Evolutionary conservation across 2,888 invertebrate species (phyloP), one percentile per base, ranked within the genome.

Genomic region (Xestia rhomboidea): DNA sequence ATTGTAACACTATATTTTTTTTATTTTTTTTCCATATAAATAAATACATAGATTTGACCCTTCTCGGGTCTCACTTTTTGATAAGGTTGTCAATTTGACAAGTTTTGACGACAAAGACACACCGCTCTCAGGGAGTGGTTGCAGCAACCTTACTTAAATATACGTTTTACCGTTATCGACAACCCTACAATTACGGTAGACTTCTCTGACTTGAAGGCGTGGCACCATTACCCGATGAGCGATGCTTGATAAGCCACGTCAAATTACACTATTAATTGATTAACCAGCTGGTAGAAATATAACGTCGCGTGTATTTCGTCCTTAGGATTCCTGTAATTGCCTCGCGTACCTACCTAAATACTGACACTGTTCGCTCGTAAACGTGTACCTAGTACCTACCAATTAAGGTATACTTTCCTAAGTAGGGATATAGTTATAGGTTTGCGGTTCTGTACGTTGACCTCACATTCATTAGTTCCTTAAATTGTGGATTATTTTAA

Each of bases 201-300:
- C 80, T 84, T 72, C 85, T 89, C 85, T 85, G 83, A 83, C 83
- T 84, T 85, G n/a, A 85, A 82, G 92, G 92, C 75, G 92, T 87
- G 92, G 89, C 73, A 76, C 92, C 90, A 93, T 93, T 93, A 92
- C 80, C 68, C 83, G 88, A 93, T 93, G 90, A 91, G 84, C 74
- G 91, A 92, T 91, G 87, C 69, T 76, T 85, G 89, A 92, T 90
- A 90, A 83, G 70, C 79, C 77, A 87, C 87, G 84, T 88, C 87
- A 89, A 91, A 92, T 90, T 90, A 87, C 83, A 73, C 77, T 85
- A 87, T 85, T 88, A 91, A 90, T 89, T 89, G 90, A 90, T 86
- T 88, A 88, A 87, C 57, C 54, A 44, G 57, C 5, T 67, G 41
- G 64, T 60, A 68, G 76, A 77, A 66, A 66, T 62, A 38, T n/a